phyloP scores from a whole-genome alignment of 2,888 invertebrate genomes.

The Vesta saturnalis region DNA sequence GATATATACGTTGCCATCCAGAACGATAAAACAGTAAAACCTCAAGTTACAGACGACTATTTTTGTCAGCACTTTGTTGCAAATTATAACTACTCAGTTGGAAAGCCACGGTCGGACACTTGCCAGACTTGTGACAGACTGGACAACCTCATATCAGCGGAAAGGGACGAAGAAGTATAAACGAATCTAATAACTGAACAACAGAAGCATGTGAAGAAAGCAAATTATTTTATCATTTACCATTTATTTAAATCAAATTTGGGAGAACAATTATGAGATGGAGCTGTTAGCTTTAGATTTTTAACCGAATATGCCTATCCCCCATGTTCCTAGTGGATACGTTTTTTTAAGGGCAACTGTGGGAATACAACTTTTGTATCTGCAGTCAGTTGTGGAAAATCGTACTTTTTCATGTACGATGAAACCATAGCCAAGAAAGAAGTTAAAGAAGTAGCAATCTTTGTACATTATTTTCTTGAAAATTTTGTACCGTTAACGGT shows the following conservation, averaged over 20 bases:
- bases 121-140: slow-evolving; percentile 11
- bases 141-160: slow-evolving; percentile 10
- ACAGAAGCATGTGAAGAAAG: not conserved
- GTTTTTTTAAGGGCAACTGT: no score
- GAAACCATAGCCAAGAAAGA: no score
- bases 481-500: slow-evolving; percentile 19
- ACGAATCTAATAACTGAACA: not conserved
- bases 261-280: not conserved
- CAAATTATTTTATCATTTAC: slow-evolving; percentile 19
- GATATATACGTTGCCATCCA: no score
- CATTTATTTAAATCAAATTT: no score
- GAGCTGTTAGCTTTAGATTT: not conserved
- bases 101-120: slow-evolving; percentile 3
- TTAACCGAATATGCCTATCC: slow-evolving; percentile 9
- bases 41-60: no score
- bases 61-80: no score
- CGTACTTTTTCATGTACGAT: no score
- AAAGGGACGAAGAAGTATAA: not conserved
- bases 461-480: slow-evolving; percentile 28
- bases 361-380: slow-evolving; percentile 28
- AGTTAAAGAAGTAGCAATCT: slow-evolving; percentile 21
- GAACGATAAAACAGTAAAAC: no score
- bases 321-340: no score
- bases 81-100: not conserved
- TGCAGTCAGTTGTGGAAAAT: slow-evolving; percentile 3